Percentiles rank a stretch among this genome's conserved stretches.
phyloP scores from a whole-genome alignment of 2,797 vertebrate genomes.

The Pteropus rufus region DNA sequence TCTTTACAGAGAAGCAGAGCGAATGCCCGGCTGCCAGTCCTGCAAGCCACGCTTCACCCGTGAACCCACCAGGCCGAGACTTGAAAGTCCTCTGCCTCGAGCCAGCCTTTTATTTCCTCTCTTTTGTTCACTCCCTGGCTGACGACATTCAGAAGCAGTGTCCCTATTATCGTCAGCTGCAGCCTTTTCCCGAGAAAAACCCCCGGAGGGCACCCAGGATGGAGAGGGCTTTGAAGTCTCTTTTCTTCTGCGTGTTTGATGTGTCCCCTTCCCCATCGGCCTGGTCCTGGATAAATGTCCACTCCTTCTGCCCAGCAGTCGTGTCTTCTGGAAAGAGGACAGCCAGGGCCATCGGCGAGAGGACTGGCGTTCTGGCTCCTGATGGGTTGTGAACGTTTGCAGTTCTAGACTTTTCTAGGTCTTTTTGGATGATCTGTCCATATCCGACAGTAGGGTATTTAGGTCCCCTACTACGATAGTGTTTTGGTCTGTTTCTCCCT shows the following conservation, averaged over 20 bases:
- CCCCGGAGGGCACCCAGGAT: not conserved
- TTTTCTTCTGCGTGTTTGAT: constrained; percentile 46
- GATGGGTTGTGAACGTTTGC: not conserved
- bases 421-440: too few species aligned
- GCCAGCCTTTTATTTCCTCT: not conserved
- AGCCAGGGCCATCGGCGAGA: not conserved
- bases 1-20: constrained; percentile 15
- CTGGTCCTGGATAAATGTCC: not conserved
- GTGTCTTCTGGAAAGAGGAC: not conserved
- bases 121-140: constrained; percentile 25
- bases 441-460: too few species aligned
- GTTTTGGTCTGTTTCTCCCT: too few species aligned
- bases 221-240: constrained; percentile 30
- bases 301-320: not conserved
- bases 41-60: rapidly evolving
- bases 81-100: constrained; percentile 51
- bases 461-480: too few species aligned
- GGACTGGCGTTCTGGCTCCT: not conserved
- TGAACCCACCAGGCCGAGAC: not conserved
- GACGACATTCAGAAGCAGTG: not conserved
- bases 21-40: not conserved
- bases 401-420: not conserved
- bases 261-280: not conserved
- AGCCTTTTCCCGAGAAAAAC: constrained; percentile 14
- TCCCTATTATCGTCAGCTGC: not conserved